Conservation (phyloP, 1,140 invertebrate species). For the Drosophila nikananu region DNA sequence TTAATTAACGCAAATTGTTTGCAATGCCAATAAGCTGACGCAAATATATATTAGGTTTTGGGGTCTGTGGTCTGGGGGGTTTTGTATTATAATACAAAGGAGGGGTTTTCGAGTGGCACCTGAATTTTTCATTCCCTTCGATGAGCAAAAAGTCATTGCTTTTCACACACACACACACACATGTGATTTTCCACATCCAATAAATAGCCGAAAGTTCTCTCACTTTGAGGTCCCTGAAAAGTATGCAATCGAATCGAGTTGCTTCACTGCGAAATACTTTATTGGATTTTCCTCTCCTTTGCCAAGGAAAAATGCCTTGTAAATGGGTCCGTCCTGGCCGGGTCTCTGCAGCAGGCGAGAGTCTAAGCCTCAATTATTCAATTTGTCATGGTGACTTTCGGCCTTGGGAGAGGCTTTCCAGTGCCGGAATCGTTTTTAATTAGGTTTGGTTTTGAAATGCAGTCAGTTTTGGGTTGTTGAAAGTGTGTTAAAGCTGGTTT, state of each 20-base stretch:
- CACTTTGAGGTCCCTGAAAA: conserved; percentile 24
- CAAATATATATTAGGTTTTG: conserved; percentile 35
- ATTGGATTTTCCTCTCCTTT: conserved; percentile 39
- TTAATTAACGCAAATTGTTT: conserved; percentile 72
- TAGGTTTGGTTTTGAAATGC: neutral
- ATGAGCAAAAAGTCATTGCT: conserved; percentile 34
- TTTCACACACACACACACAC: conserved; percentile 5
- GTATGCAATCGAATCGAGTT: conserved; percentile 37
- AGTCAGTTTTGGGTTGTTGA: neutral
- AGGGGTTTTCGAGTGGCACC: conserved; percentile 3
- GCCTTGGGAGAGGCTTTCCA: neutral
- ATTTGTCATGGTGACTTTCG: conserved; percentile 16
- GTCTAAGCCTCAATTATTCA: conserved; percentile 29
- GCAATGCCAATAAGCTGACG: conserved; percentile 52
- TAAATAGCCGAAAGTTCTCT: conserved; percentile 17
- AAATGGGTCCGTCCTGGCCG: neutral
- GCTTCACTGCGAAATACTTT: conserved; percentile 30
- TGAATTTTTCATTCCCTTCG: conserved; percentile 37
- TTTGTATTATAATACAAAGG: conserved; percentile 14
- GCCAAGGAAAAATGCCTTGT: neutral
- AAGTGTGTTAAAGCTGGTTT: neutral
- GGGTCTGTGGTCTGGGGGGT: conserved; percentile 16
- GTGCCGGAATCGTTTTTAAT: neutral
- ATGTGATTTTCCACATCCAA: conserved; percentile 5
- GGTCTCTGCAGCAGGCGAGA: conserved; percentile 1